Evolutionary conservation across 1,140 invertebrate genomes (phyloP), one percentile per base, ranked within the genome.

Genomic region (Wiebesia pumilae): DNA sequence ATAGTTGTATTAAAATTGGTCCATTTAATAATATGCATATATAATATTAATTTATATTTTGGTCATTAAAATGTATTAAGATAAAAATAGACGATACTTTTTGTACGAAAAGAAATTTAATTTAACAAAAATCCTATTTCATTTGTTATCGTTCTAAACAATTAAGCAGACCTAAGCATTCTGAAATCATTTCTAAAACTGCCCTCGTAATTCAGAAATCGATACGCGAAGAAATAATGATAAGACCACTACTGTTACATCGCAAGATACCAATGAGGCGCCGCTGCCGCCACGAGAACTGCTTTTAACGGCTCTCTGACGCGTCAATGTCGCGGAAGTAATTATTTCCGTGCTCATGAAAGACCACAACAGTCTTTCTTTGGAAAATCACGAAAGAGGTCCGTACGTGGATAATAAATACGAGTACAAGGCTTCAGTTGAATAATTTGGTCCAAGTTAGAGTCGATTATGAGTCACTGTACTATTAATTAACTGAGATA

Each of bases 241-340:
- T n/a, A 30, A 62, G 14, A 40, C 75, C 27, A 24, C 19, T 38
- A 35, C 1, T 80, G 62, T 80, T 30, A 14, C 14, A 38, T 47
- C 33, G 19, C 38, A 27, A 81, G 67, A 65, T 65, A 19, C 38
- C 33, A 67, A 81, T 67, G 35, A 81, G 80, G 35, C 62, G 83
- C 54, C 83, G 33, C 4, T 6, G 77, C 30, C 73, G 88, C 87
- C 43, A 47, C 43, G 43, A 47, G 51, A 78, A 71, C 35, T 82
- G 83, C 85, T 79, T 83, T 87, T 47, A 90, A 89, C 88, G 83
- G 83, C 88, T 87, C 88, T 88, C 33, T 71, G 47, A 43, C 51
- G 82, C 82, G 51, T 77, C 75, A 84, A 84, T 47, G 43, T 47
- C 43, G 43, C 43, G 43, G 43, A 47, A 47, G 82, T 73, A 84